Evolutionary conservation across 2,113 vertebrate species (phyloP).

Genomic region (Miniopterus natalensis): DNA sequence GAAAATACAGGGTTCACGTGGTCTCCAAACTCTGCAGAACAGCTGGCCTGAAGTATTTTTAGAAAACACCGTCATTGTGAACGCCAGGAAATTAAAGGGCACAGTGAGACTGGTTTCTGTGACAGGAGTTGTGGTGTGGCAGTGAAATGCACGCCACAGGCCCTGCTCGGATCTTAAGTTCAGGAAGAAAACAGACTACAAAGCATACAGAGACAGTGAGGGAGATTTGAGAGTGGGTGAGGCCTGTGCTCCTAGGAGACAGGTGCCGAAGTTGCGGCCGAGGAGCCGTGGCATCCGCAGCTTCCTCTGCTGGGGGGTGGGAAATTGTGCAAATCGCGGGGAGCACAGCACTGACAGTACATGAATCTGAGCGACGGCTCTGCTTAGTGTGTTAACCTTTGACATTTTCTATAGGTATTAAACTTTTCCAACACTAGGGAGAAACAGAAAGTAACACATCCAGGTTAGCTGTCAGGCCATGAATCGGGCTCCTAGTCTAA

Average conservation of each 20-base stretch:
- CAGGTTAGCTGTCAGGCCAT: not conserved
- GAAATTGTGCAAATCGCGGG: not conserved
- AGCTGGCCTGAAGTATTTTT: constrained; percentile 16
- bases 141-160: not conserved
- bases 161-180: not conserved
- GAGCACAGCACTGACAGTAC: not conserved
- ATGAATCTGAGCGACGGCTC: not conserved
- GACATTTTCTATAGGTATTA: not conserved
- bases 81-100: not conserved
- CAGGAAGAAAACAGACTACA: not conserved
- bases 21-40: constrained; percentile 27
- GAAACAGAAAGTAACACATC: not conserved
- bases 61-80: not conserved
- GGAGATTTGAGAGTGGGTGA: not conserved
- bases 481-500: not conserved
- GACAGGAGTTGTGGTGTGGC: not conserved
- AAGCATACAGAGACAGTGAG: not conserved
- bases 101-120: not conserved
- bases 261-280: not conserved
- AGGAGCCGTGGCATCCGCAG: too few relatives aligned
- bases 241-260: not conserved
- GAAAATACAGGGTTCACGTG: not conserved
- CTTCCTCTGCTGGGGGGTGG: not conserved
- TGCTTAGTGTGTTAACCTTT: not conserved
- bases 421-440: not conserved